Conservation (phyloP, 2,797 vertebrate species). For the Cirrhinus molitorella region DNA sequence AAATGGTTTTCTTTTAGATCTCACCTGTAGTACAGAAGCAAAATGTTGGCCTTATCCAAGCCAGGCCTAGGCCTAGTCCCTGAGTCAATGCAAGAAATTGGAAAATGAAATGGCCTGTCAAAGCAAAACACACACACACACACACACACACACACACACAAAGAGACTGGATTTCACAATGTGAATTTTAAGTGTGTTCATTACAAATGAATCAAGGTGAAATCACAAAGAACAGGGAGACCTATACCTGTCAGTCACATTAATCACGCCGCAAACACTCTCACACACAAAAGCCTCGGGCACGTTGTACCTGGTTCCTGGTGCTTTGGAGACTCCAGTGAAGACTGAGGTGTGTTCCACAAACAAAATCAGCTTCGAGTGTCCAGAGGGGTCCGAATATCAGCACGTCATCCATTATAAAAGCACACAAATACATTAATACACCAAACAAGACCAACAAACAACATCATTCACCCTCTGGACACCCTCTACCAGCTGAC, state of each 20-base stretch:
- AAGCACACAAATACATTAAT: constrained; percentile 52
- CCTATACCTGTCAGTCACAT: constrained; percentile 50
- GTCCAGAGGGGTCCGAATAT: constrained; percentile 52
- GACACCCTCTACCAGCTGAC: constrained; percentile 49
- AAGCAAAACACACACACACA: constrained; percentile 67
- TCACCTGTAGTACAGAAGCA: constrained; percentile 15
- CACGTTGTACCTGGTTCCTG: constrained; percentile 40
- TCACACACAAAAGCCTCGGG: constrained; percentile 48
- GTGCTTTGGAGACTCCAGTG: constrained; percentile 61
- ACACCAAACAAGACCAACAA: constrained; percentile 52
- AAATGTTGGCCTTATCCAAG: not conserved
- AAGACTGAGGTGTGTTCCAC: constrained; percentile 67
- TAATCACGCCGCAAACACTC: constrained; percentile 45
- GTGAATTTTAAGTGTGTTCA: constrained; percentile 77
- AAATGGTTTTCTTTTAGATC: constrained; percentile 1
- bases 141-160: constrained; percentile 60
- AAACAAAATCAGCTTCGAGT: constrained; percentile 51
- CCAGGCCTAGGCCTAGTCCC: constrained; percentile 18
- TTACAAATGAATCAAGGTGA: constrained; percentile 73
- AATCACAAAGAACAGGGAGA: constrained; percentile 52
- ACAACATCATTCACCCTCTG: constrained; percentile 55
- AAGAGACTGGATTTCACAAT: constrained; percentile 65
- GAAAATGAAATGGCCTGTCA: constrained; percentile 70
- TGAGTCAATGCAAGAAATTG: constrained; percentile 16
- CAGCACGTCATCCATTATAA: constrained; percentile 47